A percentile compares a stretch with the other conserved stretches of the same genome.
These are phyloP conservation scores for Nibea coibor DNA, from an alignment of 2,113 vertebrate genomes.

Conservation along the genomic window DNA sequence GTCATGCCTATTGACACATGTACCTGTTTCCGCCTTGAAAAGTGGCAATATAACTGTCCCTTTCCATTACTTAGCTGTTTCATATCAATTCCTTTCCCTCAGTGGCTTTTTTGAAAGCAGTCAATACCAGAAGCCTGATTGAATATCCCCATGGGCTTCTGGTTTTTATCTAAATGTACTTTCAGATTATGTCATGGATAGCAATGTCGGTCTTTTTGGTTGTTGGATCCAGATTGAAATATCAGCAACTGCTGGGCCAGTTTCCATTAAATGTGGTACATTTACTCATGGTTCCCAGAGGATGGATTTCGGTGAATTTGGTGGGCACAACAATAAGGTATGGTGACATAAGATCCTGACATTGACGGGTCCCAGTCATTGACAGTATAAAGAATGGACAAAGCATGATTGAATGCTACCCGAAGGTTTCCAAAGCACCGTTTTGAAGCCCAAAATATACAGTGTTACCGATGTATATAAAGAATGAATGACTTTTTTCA, in stretches of 20 bases:
- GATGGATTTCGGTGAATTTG: neutral
- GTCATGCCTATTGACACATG: neutral
- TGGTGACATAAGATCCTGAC: too few species aligned
- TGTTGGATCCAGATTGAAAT: neutral
- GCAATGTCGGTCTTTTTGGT: neutral
- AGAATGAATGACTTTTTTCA: neutral
- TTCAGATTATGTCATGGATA: neutral
- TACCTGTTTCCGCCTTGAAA: neutral
- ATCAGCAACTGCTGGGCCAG: neutral
- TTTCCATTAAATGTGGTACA: neutral
- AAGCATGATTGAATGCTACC: too few species aligned
- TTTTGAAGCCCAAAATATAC: too few species aligned
- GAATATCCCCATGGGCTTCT: neutral
- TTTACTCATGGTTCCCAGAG: neutral
- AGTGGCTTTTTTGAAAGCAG: conserved; percentile 24
- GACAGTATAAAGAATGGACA: too few species aligned
- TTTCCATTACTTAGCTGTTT: conserved; percentile 21
- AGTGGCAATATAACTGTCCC: neutral
- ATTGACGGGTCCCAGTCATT: too few species aligned
- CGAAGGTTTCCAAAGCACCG: too few species aligned
- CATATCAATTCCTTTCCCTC: conserved; percentile 5
- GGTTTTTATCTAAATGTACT: conserved; percentile 3
- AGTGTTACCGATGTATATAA: too few species aligned
- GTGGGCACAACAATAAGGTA: too few species aligned
- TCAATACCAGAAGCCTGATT: neutral